phyloP scores from a whole-genome alignment of 1,140 invertebrate species.

The Saxidomus purpurata region DNA sequence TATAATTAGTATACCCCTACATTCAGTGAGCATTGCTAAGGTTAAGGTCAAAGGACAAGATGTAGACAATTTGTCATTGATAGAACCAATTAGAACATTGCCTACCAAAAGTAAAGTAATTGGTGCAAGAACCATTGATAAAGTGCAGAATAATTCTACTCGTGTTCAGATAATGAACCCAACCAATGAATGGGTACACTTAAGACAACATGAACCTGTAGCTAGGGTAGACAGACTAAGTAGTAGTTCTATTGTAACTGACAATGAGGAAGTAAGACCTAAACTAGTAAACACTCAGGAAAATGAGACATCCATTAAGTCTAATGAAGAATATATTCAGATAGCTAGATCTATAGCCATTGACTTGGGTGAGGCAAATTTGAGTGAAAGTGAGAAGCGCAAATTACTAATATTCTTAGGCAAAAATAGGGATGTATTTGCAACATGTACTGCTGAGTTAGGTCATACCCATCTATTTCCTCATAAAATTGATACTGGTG shows the following conservation, averaged over 20 bases:
- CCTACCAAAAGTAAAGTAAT: constrained; percentile 11
- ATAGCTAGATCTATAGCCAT: constrained; percentile 26
- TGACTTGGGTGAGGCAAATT: constrained; percentile 1
- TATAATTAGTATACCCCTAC: neutral
- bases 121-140: neutral
- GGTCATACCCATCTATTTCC: constrained; percentile 45
- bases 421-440: constrained; percentile 68
- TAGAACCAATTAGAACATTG: constrained; percentile 40
- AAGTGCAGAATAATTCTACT: neutral
- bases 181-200: constrained; percentile 19
- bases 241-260: neutral
- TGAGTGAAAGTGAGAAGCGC: constrained; percentile 23
- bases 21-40: neutral
- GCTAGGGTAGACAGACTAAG: constrained; percentile 28
- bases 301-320: neutral
- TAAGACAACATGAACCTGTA: constrained; percentile 44
- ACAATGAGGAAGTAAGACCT: neutral
- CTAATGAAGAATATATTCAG: constrained; percentile 23
- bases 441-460: constrained; percentile 52
- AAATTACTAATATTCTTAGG: constrained; percentile 49
- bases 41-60: neutral
- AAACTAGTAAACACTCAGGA: neutral
- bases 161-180: constrained; percentile 38
- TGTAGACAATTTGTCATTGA: neutral
- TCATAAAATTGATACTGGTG: constrained; percentile 65